phyloP scores from a whole-genome alignment of 2,113 vertebrate species.

The Phaetusa simplex region DNA sequence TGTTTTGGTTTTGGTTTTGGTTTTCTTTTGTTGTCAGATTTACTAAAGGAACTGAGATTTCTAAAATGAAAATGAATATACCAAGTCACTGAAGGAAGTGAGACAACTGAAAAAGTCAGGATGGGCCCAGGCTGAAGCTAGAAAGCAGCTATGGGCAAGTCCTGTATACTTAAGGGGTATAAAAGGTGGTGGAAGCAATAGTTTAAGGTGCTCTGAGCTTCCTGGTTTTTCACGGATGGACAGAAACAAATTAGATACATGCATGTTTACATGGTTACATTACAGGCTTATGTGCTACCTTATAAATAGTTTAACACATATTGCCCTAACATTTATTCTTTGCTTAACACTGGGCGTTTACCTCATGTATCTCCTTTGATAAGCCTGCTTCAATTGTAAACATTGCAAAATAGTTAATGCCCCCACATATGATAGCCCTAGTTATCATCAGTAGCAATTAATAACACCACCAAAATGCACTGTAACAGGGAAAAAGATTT shows the following conservation, averaged over 20 bases:
- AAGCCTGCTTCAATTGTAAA: neutral
- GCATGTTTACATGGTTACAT: neutral
- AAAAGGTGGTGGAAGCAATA: neutral
- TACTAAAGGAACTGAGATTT: neutral
- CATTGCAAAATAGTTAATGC: fast-evolving
- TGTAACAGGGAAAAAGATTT: neutral
- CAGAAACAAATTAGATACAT: neutral
- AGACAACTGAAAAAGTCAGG: neutral
- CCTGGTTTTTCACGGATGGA: fast-evolving
- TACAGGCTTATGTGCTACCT: neutral
- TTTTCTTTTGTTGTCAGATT: neutral
- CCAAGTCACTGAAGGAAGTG: neutral
- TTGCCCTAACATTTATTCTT: neutral
- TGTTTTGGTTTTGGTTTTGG: too few relatives aligned
- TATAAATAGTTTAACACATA: neutral
- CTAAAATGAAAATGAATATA: neutral
- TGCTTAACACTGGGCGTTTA: fast-evolving
- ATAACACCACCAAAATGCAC: neutral
- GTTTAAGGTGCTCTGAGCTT: neutral
- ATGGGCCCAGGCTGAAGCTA: neutral
- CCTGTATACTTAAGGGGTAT: neutral
- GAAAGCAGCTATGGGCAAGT: neutral
- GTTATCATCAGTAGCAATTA: neutral
- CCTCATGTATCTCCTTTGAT: neutral
- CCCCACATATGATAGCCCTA: neutral